A percentile compares a stretch with the other conserved stretches of the same genome.
phyloP scores from a whole-genome alignment of 2,797 vertebrate genomes.

The Melanotaenia pygmaea region DNA sequence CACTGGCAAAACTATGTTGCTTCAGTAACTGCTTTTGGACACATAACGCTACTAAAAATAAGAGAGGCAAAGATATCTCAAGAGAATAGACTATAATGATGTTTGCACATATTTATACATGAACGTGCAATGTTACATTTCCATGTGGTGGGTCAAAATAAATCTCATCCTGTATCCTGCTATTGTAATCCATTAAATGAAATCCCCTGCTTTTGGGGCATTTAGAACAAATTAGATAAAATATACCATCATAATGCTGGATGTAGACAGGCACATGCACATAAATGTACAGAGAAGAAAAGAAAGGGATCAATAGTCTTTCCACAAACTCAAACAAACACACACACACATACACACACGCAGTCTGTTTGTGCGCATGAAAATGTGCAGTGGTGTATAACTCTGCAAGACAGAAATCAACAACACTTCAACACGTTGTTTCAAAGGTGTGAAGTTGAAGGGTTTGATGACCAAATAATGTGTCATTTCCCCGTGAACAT shows the following conservation, averaged over 20 bases:
- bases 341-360: not conserved
- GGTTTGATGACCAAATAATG: conserved; percentile 34
- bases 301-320: conserved; percentile 2
- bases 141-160: not conserved
- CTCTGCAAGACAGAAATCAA: conserved; percentile 17
- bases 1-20: conserved; percentile 14
- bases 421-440: conserved; percentile 33
- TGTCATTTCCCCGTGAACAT: conserved; percentile 27
- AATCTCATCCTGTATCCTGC: not conserved
- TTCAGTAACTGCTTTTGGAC: conserved; percentile 16
- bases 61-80: conserved; percentile 4
- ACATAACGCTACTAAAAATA: conserved; percentile 6
- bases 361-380: conserved; percentile 1
- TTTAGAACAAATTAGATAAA: not conserved
- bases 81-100: not conserved
- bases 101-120: not conserved
- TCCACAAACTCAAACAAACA: not conserved
- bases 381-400: conserved; percentile 20
- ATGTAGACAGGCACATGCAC: not conserved
- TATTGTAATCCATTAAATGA: not conserved
- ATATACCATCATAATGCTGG: conserved; percentile 8
- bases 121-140: not conserved
- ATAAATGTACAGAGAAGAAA: conserved; percentile 9
- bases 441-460: conserved; percentile 24
- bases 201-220: not conserved